Conservation (phyloP, 2,113 vertebrate species). For the Sinosuthora webbiana region DNA sequence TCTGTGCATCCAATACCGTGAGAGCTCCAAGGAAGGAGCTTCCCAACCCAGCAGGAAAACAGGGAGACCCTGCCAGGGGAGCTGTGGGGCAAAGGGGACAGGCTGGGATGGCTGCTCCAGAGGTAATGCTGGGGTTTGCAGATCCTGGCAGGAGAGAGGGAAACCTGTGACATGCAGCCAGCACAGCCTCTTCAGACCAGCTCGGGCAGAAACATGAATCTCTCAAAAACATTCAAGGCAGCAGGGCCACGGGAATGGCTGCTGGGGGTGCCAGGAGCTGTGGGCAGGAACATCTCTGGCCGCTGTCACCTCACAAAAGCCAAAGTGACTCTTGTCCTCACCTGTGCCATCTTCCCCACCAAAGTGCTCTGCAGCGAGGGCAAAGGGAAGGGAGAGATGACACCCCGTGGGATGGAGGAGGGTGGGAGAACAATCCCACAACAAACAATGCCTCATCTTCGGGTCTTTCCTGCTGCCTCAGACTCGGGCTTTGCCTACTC, state of each 20-base stretch:
- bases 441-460: not conserved
- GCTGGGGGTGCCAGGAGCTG: fast-evolving
- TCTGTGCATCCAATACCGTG: fast-evolving
- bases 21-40: not conserved
- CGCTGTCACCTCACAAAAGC: not conserved
- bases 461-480: not conserved
- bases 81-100: not conserved
- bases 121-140: fast-evolving
- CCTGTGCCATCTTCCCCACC: fast-evolving
- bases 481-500: conserved; percentile 3
- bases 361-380: not conserved
- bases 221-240: fast-evolving
- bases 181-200: not conserved
- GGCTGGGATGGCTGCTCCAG: not conserved
- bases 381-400: not conserved
- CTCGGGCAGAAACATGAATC: not conserved
- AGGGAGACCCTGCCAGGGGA: not conserved
- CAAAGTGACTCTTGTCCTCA: fast-evolving
- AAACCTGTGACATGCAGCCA: not conserved
- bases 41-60: not conserved
- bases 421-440: not conserved
- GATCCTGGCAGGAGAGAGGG: not conserved
- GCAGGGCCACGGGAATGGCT: fast-evolving
- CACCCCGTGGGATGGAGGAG: not conserved
- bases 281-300: not conserved